phyloP scores from a whole-genome alignment of 2,113 vertebrate species.

The Hydropotes inermis region DNA sequence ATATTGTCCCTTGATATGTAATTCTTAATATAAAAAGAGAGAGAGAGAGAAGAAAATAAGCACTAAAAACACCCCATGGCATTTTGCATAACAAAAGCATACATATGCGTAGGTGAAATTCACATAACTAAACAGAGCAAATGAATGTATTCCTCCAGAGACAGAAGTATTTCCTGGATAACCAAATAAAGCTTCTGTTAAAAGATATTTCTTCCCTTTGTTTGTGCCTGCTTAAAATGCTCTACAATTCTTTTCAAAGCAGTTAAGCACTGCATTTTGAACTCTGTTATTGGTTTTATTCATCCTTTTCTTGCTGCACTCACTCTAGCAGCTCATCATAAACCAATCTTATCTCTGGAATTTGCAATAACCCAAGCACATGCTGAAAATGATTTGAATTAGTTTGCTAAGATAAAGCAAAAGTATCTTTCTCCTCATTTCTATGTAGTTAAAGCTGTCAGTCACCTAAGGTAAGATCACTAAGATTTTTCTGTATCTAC shows the following conservation, averaged over 20 bases:
- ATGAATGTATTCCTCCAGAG: conserved; percentile 21
- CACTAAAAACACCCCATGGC: not conserved
- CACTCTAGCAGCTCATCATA: not conserved
- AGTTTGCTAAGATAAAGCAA: not conserved
- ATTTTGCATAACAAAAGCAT: conserved; percentile 3
- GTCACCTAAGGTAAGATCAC: not conserved
- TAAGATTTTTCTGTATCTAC: not conserved
- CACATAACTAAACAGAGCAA: conserved; percentile 15
- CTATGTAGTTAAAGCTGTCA: not conserved
- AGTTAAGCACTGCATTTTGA: not conserved
- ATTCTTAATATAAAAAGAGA: not conserved
- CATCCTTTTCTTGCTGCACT: not conserved
- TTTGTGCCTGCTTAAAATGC: not conserved
- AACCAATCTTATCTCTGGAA: not conserved
- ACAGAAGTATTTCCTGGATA: not conserved
- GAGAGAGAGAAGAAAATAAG: not conserved
- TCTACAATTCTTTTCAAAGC: not conserved
- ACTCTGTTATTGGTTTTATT: not conserved
- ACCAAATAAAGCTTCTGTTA: conserved; percentile 13
- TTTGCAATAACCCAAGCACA: not conserved
- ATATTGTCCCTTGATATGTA: not conserved
- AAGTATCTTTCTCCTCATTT: not conserved
- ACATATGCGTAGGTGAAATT: not conserved
- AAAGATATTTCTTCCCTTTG: not conserved
- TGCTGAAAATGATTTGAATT: not conserved